Percentiles rank a stretch among this genome's conserved stretches.
These are phyloP conservation scores for Microcebus murinus DNA, from an alignment of 2,113 vertebrate species.

Conservation along the genomic window DNA sequence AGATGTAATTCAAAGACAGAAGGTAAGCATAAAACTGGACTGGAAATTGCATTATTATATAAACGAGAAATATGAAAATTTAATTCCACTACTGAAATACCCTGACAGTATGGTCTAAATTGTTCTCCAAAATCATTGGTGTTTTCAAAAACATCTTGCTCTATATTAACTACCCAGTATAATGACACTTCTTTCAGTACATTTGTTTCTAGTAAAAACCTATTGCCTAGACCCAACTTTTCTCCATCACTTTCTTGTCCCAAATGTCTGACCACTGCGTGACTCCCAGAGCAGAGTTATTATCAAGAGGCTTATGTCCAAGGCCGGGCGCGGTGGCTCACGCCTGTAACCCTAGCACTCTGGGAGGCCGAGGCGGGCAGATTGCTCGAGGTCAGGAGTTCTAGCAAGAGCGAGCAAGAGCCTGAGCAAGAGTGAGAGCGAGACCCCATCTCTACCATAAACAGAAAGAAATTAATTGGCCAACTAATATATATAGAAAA, in stretches of 20 bases:
- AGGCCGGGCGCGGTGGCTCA: neutral
- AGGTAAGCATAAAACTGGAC: neutral
- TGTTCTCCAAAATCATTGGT: neutral
- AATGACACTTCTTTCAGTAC: neutral
- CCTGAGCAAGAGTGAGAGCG: no score
- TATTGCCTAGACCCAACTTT: neutral
- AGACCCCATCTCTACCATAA: no score
- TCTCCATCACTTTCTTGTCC: neutral
- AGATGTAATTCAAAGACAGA: neutral
- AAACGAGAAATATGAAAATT: neutral
- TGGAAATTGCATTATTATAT: neutral
- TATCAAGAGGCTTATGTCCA: neutral
- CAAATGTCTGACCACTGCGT: neutral
- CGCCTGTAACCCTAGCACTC: no score
- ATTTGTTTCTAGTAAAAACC: neutral
- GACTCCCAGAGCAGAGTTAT: no score
- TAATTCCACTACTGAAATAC: neutral
- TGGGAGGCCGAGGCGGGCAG: no score
- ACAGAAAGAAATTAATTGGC: no score
- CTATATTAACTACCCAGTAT: no score
- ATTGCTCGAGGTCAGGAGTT: no score
- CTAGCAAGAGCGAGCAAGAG: no score
- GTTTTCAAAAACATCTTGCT: neutral
- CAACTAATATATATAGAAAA: no score
- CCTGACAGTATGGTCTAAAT: neutral